phyloP scores from a whole-genome alignment of 2,113 vertebrate species.

The Leucosticte australis region DNA sequence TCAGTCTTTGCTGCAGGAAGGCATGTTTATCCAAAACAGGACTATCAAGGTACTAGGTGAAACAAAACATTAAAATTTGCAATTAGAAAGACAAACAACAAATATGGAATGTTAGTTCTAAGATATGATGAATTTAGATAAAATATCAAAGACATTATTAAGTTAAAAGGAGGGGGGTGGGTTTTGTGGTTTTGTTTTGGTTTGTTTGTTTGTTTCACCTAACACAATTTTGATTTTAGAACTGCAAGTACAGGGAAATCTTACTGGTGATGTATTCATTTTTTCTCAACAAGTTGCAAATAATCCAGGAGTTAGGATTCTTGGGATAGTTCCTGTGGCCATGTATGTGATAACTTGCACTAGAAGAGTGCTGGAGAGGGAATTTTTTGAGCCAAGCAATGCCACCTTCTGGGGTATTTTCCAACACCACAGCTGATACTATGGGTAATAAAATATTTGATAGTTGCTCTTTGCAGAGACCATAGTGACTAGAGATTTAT shows the following conservation, averaged over 20 bases:
- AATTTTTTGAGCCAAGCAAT: neutral
- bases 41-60: neutral
- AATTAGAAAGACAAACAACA: neutral
- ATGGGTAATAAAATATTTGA: neutral
- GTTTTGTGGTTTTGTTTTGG: neutral
- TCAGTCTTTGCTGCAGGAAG: neutral
- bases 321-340: neutral
- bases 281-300: neutral
- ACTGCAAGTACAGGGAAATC: neutral
- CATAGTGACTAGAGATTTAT: neutral
- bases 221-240: neutral
- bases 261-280: neutral
- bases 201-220: neutral
- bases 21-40: neutral
- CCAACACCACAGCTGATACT: neutral
- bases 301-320: neutral
- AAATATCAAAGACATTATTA: neutral
- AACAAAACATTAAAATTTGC: neutral
- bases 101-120: neutral
- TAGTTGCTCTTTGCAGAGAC: neutral
- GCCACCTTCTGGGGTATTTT: neutral
- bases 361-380: neutral
- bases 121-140: neutral
- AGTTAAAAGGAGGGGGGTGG: neutral
- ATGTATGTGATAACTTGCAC: neutral